Evolutionary conservation across 2,113 vertebrate species (phyloP).

Genomic region (Eulemur macaco): DNA sequence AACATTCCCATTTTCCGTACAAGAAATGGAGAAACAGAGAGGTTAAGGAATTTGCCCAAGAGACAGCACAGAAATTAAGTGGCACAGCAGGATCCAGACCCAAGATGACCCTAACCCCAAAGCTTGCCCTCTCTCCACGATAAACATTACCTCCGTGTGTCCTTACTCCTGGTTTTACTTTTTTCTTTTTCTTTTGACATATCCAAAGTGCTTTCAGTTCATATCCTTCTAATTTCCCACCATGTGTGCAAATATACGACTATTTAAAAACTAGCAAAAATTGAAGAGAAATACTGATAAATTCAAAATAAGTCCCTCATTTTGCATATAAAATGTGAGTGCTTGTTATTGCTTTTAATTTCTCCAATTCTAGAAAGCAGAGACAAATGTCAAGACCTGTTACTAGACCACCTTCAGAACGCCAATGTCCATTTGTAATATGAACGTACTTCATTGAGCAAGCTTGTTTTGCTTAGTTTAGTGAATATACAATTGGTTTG

Average conservation of each 20-base stretch:
- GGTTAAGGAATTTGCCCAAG: not conserved
- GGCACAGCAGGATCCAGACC: accelerated
- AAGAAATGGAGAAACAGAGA: not conserved
- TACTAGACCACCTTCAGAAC: not conserved
- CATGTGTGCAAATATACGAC: not conserved
- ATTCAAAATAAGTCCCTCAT: not conserved
- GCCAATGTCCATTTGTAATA: not conserved
- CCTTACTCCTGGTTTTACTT: not conserved
- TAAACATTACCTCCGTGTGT: not conserved
- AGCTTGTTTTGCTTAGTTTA: not conserved
- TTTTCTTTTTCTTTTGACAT: not conserved
- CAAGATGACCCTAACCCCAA: not conserved
- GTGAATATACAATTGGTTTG: not conserved
- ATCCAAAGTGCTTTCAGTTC: not conserved
- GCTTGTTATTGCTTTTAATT: not conserved
- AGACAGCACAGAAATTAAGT: not conserved
- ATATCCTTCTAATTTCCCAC: not conserved
- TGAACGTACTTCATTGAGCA: not conserved
- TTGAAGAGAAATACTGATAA: not conserved
- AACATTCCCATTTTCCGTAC: not conserved
- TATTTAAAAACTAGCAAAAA: not conserved
- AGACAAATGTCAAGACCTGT: slow-evolving; percentile 7
- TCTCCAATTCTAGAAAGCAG: slow-evolving; percentile 21
- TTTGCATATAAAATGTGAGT: not conserved
- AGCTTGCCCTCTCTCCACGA: not conserved